Evolutionary conservation across 2,797 vertebrate species (phyloP).

Genomic region (Notolepis coatsorum): DNA sequence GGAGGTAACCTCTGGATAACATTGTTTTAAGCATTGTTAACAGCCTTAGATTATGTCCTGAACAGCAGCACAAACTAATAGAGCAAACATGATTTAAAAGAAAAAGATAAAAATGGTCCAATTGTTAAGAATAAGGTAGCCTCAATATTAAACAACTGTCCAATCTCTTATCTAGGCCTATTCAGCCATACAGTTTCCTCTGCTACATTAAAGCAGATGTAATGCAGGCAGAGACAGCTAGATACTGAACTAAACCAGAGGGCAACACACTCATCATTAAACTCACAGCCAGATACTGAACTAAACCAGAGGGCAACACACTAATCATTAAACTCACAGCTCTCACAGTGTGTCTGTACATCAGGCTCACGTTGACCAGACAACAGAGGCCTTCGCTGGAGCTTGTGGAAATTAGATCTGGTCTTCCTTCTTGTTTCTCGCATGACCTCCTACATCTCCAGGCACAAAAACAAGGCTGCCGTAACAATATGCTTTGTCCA

Average conservation of each 20-base stretch:
- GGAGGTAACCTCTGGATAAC: not conserved
- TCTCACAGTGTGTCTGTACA: no score
- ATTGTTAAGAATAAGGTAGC: no score
- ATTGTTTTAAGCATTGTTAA: not conserved
- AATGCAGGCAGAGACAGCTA: no score
- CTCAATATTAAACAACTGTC: no score
- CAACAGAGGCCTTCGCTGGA: not conserved
- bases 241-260: no score
- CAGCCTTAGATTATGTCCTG: not conserved
- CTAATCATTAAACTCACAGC: not conserved
- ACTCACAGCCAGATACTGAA: not conserved
- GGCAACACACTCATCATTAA: not conserved
- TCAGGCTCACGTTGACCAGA: not conserved
- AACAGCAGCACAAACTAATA: no score
- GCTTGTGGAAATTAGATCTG: not conserved
- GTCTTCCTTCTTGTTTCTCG: not conserved
- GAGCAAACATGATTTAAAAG: no score
- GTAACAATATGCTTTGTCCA: constrained; percentile 5
- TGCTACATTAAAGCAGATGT: no score
- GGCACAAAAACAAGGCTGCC: constrained; percentile 16
- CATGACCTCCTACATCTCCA: constrained; percentile 16
- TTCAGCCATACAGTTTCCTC: no score
- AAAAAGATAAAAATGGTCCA: no score
- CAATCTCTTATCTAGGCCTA: no score
- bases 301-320: not conserved